Conservation (phyloP, 2,797 vertebrate genomes). For the Peromyscus attwateri region DNA sequence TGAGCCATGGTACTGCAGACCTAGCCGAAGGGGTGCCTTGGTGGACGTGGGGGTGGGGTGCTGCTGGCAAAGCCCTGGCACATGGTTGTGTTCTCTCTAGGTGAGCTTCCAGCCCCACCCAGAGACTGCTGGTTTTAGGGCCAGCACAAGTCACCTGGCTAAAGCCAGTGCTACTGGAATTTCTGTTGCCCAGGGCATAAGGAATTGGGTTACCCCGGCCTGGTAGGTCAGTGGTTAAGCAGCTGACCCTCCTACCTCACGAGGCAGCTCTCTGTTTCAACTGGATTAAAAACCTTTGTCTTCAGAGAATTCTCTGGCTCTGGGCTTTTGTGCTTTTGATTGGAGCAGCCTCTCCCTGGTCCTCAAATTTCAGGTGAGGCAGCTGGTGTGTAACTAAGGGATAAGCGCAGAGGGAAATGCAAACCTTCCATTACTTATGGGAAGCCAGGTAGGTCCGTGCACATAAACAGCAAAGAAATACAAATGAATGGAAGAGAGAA, state of each 20-base stretch:
- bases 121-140: conserved; percentile 8
- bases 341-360: conserved; percentile 47
- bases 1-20: rapidly evolving
- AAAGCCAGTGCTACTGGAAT: background rate
- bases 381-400: conserved; percentile 44
- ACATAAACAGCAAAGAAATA: conserved; percentile 36
- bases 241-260: background rate
- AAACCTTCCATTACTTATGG: conserved; percentile 40
- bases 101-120: background rate
- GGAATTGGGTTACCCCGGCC: background rate
- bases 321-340: conserved; percentile 29
- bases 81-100: background rate
- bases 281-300: conserved; percentile 61
- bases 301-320: conserved; percentile 59
- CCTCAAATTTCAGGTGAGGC: conserved; percentile 71
- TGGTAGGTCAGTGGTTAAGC: background rate
- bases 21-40: background rate
- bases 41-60: background rate
- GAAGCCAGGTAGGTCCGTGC: conserved; percentile 40
- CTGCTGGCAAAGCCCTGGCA: no score
- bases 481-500: conserved; percentile 1
- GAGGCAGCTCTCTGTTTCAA: background rate
- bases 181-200: background rate
- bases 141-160: background rate
- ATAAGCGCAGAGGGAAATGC: conserved; percentile 62